Conservation (phyloP, 2,797 vertebrate genomes). For the Rhyacichthys aspro region DNA sequence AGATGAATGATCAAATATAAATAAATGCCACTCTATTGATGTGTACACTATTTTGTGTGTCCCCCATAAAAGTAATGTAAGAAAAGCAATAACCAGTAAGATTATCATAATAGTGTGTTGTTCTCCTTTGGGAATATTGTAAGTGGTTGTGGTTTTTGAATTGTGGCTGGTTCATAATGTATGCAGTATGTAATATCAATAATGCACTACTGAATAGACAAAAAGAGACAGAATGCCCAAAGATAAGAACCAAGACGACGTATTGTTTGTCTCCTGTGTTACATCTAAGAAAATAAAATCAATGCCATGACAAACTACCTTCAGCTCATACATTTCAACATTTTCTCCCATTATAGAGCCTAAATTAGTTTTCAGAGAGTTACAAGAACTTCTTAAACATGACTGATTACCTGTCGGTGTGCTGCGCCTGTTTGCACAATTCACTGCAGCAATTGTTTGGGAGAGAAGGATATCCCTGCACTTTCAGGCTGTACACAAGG, state of each 20-base stretch:
- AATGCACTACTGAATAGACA: no score
- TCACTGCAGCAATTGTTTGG: slow-evolving; percentile 19
- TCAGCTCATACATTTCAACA: slow-evolving; percentile 12
- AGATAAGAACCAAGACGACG: not conserved
- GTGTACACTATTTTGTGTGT: not conserved
- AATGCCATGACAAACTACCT: not conserved
- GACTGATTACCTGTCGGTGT: slow-evolving; percentile 30
- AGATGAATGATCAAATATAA: slow-evolving; percentile 26
- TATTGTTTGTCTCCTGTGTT: no score
- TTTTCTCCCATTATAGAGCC: slow-evolving; percentile 3
- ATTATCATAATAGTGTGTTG: no score
- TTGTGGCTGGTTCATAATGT: no score
- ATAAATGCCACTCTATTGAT: slow-evolving; percentile 11
- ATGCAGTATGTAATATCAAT: no score
- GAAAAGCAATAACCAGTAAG: no score
- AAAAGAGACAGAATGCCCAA: not conserved
- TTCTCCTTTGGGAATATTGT: no score
- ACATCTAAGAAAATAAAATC: no score
- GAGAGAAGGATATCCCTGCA: not conserved
- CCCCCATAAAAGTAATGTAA: no score
- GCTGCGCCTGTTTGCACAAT: slow-evolving; percentile 5
- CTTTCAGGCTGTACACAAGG: not conserved
- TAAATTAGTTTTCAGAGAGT: slow-evolving; percentile 26
- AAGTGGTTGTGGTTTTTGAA: no score
- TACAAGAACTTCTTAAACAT: slow-evolving; percentile 20